A percentile compares a stretch with the other conserved stretches of the same genome.
phyloP scores from a whole-genome alignment of 2,888 invertebrate genomes.

The Tetrapedia diversipes region DNA sequence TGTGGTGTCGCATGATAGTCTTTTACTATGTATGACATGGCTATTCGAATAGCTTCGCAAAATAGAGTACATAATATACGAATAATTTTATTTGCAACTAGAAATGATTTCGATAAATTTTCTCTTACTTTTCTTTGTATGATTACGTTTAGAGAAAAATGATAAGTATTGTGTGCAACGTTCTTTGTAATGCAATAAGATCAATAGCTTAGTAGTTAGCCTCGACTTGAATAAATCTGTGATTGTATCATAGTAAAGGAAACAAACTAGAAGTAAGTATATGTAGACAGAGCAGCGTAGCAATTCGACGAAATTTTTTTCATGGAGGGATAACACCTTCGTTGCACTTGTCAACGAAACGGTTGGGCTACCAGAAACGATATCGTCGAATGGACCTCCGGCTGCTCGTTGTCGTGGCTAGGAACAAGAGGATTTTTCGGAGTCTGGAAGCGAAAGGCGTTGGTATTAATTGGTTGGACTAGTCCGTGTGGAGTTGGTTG shows the following conservation, averaged over 20 bases:
- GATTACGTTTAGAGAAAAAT: conserved; percentile 3
- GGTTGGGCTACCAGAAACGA: conserved; percentile 60
- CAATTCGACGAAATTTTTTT: conserved; percentile 57
- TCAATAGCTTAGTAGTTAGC: conserved; percentile 10
- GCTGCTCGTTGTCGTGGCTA: conserved; percentile 57
- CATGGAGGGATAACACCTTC: conserved; percentile 56
- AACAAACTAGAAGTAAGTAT: conserved; percentile 9
- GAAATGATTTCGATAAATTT: conserved; percentile 3
- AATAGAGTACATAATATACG: conserved; percentile 11
- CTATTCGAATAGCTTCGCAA: conserved; percentile 16
- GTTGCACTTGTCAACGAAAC: conserved; percentile 63
- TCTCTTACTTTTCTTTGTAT: neutral
- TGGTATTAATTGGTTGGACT: conserved; percentile 80
- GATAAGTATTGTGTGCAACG: neutral
- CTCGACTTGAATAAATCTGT: conserved; percentile 19
- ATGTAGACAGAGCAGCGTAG: neutral
- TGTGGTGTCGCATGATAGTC: conserved; percentile 14
- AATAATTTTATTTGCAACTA: conserved; percentile 39
- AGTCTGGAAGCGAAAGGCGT: conserved; percentile 67
- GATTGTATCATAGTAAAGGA: conserved; percentile 7
- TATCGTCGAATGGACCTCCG: conserved; percentile 60
- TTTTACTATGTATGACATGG: conserved; percentile 14
- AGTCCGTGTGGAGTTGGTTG: conserved; percentile 59
- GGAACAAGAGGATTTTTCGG: conserved; percentile 66
- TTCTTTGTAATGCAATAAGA: conserved; percentile 20